Conservation (phyloP, 2,113 vertebrate species). For the Nibea coibor region DNA sequence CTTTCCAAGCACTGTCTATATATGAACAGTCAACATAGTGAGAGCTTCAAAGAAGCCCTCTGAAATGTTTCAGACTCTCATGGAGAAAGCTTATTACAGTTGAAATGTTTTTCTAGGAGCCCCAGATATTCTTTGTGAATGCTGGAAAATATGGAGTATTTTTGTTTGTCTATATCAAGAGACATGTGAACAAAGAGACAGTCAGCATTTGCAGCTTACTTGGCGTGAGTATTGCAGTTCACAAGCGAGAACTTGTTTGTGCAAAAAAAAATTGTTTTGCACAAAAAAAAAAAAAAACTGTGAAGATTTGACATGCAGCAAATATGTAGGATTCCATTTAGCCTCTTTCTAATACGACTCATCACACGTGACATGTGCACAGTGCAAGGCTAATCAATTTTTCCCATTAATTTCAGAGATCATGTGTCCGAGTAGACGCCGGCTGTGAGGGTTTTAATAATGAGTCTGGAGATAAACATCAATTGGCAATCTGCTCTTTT, state of each 20-base stretch:
- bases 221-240: constrained; percentile 66
- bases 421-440: constrained; percentile 19
- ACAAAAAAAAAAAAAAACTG: constrained; percentile 30
- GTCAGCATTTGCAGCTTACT: constrained; percentile 72
- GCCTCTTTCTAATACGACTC: constrained; percentile 10
- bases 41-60: constrained; percentile 79
- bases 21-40: constrained; percentile 79
- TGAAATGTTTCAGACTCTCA: constrained; percentile 77
- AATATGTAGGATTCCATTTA: constrained; percentile 49
- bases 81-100: constrained; percentile 82
- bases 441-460: constrained; percentile 52
- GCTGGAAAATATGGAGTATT: constrained; percentile 72
- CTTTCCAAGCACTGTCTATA: constrained; percentile 80
- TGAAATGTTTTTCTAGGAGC: constrained; percentile 81
- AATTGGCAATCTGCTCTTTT: constrained; percentile 53
- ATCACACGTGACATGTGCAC: constrained; percentile 23
- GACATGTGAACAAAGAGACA: constrained; percentile 79
- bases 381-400: constrained; percentile 36
- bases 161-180: constrained; percentile 80
- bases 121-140: constrained; percentile 81
- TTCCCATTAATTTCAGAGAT: constrained; percentile 46
- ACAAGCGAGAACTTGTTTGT: constrained; percentile 74
- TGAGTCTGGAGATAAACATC: constrained; percentile 53
- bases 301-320: constrained; percentile 47
- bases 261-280: constrained; percentile 50